These are phyloP conservation scores for Cairina moschata DNA, from an alignment of 2,113 vertebrate species.

Conservation along the genomic window DNA sequence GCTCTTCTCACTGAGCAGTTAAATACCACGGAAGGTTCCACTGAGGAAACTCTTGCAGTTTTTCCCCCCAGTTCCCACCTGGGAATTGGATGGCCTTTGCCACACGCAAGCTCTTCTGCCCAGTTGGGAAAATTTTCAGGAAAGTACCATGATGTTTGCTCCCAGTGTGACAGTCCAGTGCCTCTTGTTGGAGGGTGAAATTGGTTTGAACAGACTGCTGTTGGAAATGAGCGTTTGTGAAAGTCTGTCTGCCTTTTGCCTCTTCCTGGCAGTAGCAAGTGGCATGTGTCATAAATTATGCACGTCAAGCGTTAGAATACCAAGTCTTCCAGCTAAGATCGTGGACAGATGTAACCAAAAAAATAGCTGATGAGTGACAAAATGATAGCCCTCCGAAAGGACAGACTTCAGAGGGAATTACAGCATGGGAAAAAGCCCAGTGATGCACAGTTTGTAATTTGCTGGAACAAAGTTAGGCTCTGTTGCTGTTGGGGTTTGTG, in stretches of 20 bases:
- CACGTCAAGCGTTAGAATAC: not conserved
- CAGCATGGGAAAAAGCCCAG: not conserved
- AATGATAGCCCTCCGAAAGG: not conserved
- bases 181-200: not conserved
- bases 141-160: not conserved
- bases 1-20: conserved; percentile 3
- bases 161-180: not conserved
- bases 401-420: not conserved
- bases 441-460: not conserved
- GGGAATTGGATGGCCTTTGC: not conserved
- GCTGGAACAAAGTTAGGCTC: not conserved
- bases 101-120: not conserved
- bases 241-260: not conserved
- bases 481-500: not conserved
- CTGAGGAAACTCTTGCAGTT: not conserved
- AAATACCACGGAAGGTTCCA: conserved; percentile 21
- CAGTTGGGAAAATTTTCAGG: not conserved
- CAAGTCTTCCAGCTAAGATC: not conserved
- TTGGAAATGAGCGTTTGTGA: not conserved
- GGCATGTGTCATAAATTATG: not conserved
- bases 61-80: not conserved
- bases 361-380: not conserved
- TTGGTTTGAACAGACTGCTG: not conserved
- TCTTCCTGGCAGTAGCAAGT: not conserved
- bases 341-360: not conserved